A percentile compares a stretch with the other conserved stretches of the same genome.
These are phyloP conservation scores for Tetrao urogallus DNA, from an alignment of 2,113 vertebrate genomes.

Conservation along the genomic window DNA sequence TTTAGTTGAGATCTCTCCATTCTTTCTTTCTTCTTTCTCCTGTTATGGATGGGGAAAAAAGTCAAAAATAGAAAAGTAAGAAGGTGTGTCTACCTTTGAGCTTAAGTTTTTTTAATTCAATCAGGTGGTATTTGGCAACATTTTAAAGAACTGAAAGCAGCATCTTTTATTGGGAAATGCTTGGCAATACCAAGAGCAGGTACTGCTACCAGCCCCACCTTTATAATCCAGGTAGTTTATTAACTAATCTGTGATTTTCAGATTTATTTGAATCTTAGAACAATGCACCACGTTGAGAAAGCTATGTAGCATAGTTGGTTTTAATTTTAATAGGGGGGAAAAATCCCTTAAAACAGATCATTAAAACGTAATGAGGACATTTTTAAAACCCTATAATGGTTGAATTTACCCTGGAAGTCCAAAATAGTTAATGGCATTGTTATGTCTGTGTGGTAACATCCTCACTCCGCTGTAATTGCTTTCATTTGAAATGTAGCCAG, in stretches of 20 bases:
- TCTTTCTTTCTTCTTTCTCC: neutral
- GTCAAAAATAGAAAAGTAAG: neutral
- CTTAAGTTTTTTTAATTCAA: neutral
- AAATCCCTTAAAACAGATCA: constrained; percentile 60
- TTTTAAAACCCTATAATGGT: constrained; percentile 55
- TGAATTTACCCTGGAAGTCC: constrained; percentile 69
- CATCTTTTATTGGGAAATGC: constrained; percentile 10
- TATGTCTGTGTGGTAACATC: constrained; percentile 60
- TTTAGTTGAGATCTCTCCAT: neutral
- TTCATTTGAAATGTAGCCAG: constrained; percentile 44
- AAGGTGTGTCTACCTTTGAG: neutral
- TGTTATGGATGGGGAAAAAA: fast-evolving
- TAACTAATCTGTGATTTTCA: constrained; percentile 37
- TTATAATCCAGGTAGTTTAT: constrained; percentile 42
- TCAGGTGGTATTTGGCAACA: constrained; percentile 3
- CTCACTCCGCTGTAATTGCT: constrained; percentile 44
- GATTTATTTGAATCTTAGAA: constrained; percentile 31
- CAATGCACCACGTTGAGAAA: constrained; percentile 9
- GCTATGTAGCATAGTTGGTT: neutral
- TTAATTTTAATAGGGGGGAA: constrained; percentile 55
- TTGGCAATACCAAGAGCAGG: constrained; percentile 35
- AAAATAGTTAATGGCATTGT: constrained; percentile 41
- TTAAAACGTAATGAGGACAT: constrained; percentile 72
- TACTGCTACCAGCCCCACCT: constrained; percentile 30
- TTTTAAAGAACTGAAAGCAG: neutral